Base-by-base conservation (phyloP, 1,140 invertebrate genomes). In the Camponotus vicinus region DNA sequence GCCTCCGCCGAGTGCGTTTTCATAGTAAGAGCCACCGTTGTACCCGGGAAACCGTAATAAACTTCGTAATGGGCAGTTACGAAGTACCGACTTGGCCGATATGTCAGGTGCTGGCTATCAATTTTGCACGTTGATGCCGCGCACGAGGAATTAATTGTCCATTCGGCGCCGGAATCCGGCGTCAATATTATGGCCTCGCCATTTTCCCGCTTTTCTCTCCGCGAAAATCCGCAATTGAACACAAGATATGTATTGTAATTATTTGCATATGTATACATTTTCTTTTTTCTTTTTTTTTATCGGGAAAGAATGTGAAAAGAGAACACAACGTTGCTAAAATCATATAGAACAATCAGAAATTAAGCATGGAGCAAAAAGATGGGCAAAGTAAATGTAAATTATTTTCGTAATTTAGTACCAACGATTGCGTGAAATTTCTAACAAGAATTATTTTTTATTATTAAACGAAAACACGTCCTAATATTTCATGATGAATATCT, bases 31-130 rank as follows among this genome's bases (percentile, higher is more conserved):
- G 55, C 76, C 18, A 42, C n/a, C 84, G 78, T 66, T 70, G 69
- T 71, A 86, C 83, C 88, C 27, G 86, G 87, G 90, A 92, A 93
- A 94, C 90, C 92, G 92, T 92, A 93, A 93, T 93, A 93, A 94
- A 93, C 87, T 92, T 89, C 89, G 92, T 93, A 93, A 93, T 93
- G 89, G 93, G 90, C 89, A 92, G 92, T 93, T 93, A 92, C 90
- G 88, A 88, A 76, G 85, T 76, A 75, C 40, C 70, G 85, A 86
- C 69, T 66, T 70, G 69, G 69, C 45, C 13, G 61, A 37, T 70
- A 78, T 61, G 91, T 93, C 91, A 92, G 92, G 91, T 93, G 92
- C 91, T 89, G 91, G 88, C 91, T 92, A 93, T 93, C 91, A 93
- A 93, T 94, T 93, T 93, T 70, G 90, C 87, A 80, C 90, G 86